Conservation (phyloP, 2,888 invertebrate species). For the Hyposoter dolosus region DNA sequence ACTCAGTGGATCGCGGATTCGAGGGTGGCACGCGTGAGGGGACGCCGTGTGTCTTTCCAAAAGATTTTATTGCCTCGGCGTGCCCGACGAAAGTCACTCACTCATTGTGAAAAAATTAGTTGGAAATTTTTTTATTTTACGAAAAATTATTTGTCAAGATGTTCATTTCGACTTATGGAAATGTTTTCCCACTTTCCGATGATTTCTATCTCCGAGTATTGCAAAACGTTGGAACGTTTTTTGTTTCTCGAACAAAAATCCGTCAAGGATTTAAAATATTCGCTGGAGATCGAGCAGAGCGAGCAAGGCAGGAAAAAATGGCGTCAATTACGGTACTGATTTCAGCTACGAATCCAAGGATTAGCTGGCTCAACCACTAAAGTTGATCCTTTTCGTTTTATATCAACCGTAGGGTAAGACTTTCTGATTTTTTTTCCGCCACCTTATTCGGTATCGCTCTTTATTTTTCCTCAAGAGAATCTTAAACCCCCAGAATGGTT, state of each 20-base stretch:
- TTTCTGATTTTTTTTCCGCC: conserved; percentile 43
- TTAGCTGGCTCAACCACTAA: conserved; percentile 80
- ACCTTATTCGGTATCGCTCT: conserved; percentile 37
- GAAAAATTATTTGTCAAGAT: too few species aligned
- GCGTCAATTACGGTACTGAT: conserved; percentile 83
- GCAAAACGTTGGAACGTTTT: background rate
- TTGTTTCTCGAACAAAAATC: background rate
- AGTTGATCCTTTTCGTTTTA: conserved; percentile 80
- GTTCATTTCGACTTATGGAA: background rate
- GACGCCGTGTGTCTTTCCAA: background rate
- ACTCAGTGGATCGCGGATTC: conserved; percentile 65
- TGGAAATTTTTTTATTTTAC: too few species aligned
- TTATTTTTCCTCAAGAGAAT: conserved; percentile 68
- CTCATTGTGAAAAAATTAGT: background rate
- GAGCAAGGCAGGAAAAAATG: conserved; percentile 74
- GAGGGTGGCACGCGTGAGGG: conserved; percentile 30
- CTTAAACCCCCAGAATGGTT: conserved; percentile 70
- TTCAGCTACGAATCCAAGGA: conserved; percentile 81
- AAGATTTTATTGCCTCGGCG: conserved; percentile 61
- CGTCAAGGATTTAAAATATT: conserved; percentile 53
- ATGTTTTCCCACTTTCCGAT: background rate
- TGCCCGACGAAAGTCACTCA: conserved; percentile 44
- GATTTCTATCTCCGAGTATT: background rate
- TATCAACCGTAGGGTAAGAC: conserved; percentile 74
- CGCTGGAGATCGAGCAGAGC: conserved; percentile 24